Percentiles rank a stretch among this genome's conserved stretches.
Conservation (phyloP, 2,888 invertebrate species). For the Drosophila differens region DNA sequence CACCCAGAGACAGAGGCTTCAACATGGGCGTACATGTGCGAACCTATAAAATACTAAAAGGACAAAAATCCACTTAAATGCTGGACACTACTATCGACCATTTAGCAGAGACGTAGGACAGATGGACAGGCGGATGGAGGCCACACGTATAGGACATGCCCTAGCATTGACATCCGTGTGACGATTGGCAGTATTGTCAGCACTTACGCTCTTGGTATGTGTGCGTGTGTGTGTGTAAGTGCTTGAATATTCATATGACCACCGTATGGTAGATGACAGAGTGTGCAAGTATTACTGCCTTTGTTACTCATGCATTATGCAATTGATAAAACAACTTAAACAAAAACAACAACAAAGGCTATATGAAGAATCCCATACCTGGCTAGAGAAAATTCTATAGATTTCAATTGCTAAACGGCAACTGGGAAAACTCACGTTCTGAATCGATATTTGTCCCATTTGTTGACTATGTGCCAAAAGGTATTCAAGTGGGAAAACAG, state of each 20-base stretch:
- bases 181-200: conserved; percentile 66
- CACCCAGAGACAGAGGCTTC: not conserved
- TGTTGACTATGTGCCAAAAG: not conserved
- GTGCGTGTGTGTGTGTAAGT: conserved; percentile 10
- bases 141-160: conserved; percentile 14
- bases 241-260: conserved; percentile 64
- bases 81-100: conserved; percentile 33
- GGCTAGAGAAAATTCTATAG: conserved; percentile 9
- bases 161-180: conserved; percentile 41
- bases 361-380: conserved; percentile 11
- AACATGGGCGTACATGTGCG: not conserved
- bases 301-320: conserved; percentile 71
- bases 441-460: conserved; percentile 12
- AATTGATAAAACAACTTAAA: conserved; percentile 46
- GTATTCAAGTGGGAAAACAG: not conserved
- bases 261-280: conserved; percentile 14
- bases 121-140: not conserved
- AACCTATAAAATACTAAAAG: conserved; percentile 29
- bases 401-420: conserved; percentile 24
- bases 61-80: conserved; percentile 44
- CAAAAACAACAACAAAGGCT: conserved; percentile 24
- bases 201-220: conserved; percentile 40
- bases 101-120: conserved; percentile 9
- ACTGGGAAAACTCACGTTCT: conserved; percentile 3
- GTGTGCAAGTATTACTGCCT: conserved; percentile 41